Conservation (phyloP, 2,888 invertebrate species). For the Timema podura region DNA sequence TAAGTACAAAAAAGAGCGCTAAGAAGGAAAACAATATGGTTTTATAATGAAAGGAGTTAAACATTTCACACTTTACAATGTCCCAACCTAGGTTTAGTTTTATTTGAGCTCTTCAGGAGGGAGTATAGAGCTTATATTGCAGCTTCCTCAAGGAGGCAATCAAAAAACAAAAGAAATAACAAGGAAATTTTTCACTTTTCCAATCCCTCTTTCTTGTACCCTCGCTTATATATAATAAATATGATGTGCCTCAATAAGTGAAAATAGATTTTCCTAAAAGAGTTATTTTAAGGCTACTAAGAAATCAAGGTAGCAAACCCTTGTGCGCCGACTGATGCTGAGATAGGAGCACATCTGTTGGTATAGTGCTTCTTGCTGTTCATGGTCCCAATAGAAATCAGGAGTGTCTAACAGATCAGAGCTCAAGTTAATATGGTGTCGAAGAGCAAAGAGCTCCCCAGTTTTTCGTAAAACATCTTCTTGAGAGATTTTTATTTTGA, state of each 20-base stretch:
- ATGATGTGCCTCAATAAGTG: constrained; percentile 10
- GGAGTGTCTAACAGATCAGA: constrained; percentile 93
- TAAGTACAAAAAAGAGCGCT: too few species aligned
- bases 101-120: too few species aligned
- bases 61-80: too few species aligned
- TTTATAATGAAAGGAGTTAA: too few species aligned
- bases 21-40: too few species aligned
- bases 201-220: too few species aligned
- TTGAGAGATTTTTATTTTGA: constrained; percentile 63
- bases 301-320: constrained; percentile 50
- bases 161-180: too few species aligned
- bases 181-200: too few species aligned
- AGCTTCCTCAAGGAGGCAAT: too few species aligned
- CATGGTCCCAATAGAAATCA: constrained; percentile 98
- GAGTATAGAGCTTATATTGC: too few species aligned
- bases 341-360: constrained; percentile 78
- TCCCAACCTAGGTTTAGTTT: too few species aligned
- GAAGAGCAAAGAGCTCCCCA: constrained; percentile 83
- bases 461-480: constrained; percentile 71
- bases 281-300: constrained; percentile 15
- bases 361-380: constrained; percentile 81
- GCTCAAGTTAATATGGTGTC: constrained; percentile 87
- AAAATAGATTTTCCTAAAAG: background rate
- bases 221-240: too few species aligned
- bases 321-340: constrained; percentile 76